A percentile compares a stretch with the other conserved stretches of the same genome.
Conservation (phyloP, 2,113 vertebrate genomes). For the Petrocephalus zakoni region DNA sequence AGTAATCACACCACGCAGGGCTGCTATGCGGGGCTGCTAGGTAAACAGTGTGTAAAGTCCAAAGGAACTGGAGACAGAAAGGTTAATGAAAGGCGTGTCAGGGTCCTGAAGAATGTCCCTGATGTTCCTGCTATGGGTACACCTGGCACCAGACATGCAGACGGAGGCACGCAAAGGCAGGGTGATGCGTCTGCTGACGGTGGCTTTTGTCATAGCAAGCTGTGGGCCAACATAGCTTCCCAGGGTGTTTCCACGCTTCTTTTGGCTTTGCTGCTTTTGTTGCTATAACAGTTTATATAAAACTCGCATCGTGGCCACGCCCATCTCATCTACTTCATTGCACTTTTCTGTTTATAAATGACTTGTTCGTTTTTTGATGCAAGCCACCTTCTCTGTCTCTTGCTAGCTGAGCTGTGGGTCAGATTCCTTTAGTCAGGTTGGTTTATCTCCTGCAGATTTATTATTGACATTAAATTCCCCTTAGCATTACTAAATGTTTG, state of each 20-base stretch:
- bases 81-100: slow-evolving; percentile 53
- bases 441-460: not conserved
- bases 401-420: not conserved
- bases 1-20: too few relatives aligned
- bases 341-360: not conserved
- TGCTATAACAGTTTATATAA: not conserved
- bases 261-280: not conserved
- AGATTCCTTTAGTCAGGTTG: not conserved
- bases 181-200: not conserved
- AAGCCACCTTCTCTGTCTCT: not conserved
- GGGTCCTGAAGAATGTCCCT: slow-evolving; percentile 42
- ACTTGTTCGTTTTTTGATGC: not conserved
- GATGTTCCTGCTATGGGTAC: slow-evolving; percentile 30
- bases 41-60: not conserved
- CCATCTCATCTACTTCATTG: not conserved
- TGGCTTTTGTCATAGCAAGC: not conserved
- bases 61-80: not conserved
- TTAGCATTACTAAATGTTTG: not conserved
- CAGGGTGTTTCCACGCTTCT: not conserved
- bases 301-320: not conserved
- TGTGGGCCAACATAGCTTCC: not conserved
- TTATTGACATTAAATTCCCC: not conserved
- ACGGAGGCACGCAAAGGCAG: not conserved
- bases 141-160: slow-evolving; percentile 23
- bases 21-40: not conserved